Evolutionary conservation across 2,888 invertebrate genomes (phyloP).

Genomic region (Tiphia femorata): DNA sequence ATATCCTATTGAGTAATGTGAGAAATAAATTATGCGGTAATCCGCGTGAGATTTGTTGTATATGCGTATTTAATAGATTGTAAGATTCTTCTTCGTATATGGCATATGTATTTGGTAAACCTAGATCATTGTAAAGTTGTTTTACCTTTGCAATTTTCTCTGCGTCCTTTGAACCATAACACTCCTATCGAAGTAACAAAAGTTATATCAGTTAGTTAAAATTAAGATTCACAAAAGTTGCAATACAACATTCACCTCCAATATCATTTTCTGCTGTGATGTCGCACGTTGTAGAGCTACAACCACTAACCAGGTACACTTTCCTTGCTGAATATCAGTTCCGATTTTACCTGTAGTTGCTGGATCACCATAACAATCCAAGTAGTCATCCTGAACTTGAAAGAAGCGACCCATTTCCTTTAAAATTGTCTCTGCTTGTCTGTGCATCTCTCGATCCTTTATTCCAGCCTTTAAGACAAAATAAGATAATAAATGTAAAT

Average conservation of each 20-base stretch:
- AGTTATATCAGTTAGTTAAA: neutral
- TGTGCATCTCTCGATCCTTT: conserved; percentile 83
- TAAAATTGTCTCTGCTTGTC: conserved; percentile 87
- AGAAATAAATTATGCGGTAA: conserved; percentile 86
- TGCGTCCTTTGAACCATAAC: conserved; percentile 80
- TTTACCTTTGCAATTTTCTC: conserved; percentile 79
- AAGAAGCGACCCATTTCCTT: conserved; percentile 95
- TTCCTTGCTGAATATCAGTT: conserved; percentile 94
- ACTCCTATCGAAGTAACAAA: conserved; percentile 69
- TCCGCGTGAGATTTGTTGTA: conserved; percentile 86
- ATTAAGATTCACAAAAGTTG: neutral
- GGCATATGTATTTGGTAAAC: conserved; percentile 81
- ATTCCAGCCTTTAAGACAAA: conserved; percentile 71
- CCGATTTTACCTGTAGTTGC: conserved; percentile 89
- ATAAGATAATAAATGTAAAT: too few species aligned
- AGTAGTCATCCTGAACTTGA: conserved; percentile 92
- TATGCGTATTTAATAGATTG: conserved; percentile 84
- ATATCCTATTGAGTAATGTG: conserved; percentile 85
- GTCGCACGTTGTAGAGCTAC: conserved; percentile 86
- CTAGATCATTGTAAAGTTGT: conserved; percentile 82
- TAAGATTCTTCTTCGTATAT: conserved; percentile 88
- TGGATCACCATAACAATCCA: conserved; percentile 92
- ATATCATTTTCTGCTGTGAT: conserved; percentile 77
- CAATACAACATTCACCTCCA: conserved; percentile 72
- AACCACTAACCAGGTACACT: conserved; percentile 95